Evolutionary conservation across 2,113 vertebrate genomes (phyloP).

Genomic region (Empidonax alnorum): DNA sequence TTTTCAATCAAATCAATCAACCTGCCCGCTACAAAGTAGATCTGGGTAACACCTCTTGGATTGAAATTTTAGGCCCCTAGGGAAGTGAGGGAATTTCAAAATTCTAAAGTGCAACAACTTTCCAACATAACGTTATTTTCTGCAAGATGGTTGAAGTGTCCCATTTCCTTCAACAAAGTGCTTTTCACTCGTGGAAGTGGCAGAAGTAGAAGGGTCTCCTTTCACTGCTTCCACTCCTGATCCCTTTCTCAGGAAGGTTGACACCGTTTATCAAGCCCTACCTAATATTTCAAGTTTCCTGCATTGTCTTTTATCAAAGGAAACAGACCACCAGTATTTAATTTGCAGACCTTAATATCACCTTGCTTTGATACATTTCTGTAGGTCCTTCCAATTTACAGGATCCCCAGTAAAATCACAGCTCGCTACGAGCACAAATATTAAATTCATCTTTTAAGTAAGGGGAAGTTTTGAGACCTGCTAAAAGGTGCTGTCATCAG

Average conservation of each 20-base stretch:
- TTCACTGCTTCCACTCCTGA: background rate
- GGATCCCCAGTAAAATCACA: background rate
- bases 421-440: background rate
- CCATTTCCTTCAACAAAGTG: background rate
- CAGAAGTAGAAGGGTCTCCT: background rate
- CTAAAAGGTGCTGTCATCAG: background rate
- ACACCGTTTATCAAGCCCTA: background rate
- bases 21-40: background rate
- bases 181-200: background rate
- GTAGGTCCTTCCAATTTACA: background rate
- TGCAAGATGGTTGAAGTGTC: background rate
- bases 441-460: background rate
- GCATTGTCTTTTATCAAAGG: background rate
- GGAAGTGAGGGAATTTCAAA: background rate
- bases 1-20: background rate
- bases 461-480: background rate
- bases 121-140: background rate
- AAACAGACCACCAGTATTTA: background rate
- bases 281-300: background rate
- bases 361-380: background rate
- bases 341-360: background rate
- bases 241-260: background rate
- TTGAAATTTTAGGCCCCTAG: background rate
- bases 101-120: background rate
- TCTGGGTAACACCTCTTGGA: background rate